phyloP scores from a whole-genome alignment of 1,140 invertebrate genomes.

The Aphidius ervi region DNA sequence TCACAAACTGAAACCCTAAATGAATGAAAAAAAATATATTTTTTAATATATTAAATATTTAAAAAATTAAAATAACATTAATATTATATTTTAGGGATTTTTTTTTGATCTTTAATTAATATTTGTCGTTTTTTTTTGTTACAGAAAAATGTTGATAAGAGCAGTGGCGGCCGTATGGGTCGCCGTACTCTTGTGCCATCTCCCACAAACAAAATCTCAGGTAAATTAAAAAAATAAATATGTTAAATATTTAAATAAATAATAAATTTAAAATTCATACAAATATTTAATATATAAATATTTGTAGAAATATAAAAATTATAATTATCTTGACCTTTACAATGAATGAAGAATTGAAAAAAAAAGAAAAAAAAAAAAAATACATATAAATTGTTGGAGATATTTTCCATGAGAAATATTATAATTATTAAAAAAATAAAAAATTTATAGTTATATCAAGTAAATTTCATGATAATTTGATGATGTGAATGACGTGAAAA shows the following conservation, averaged over 20 bases:
- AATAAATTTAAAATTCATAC: too few species aligned
- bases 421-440: too few species aligned
- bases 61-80: background rate
- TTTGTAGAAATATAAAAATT: too few species aligned
- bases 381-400: too few species aligned
- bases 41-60: background rate
- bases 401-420: too few species aligned
- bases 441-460: too few species aligned
- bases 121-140: constrained; percentile 37
- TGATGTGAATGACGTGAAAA: background rate
- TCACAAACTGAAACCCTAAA: background rate
- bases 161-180: constrained; percentile 53
- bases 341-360: background rate
- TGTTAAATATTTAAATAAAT: too few species aligned
- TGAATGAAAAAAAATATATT: background rate
- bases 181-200: constrained; percentile 54
- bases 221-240: constrained; percentile 34
- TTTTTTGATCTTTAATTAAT: background rate
- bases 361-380: background rate
- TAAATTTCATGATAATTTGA: too few species aligned
- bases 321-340: background rate
- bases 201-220: constrained; percentile 53
- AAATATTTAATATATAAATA: too few species aligned
- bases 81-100: background rate
- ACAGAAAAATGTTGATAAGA: constrained; percentile 57